Conservation (phyloP, 2,888 invertebrate species). For the Orchesellides sinensis region DNA sequence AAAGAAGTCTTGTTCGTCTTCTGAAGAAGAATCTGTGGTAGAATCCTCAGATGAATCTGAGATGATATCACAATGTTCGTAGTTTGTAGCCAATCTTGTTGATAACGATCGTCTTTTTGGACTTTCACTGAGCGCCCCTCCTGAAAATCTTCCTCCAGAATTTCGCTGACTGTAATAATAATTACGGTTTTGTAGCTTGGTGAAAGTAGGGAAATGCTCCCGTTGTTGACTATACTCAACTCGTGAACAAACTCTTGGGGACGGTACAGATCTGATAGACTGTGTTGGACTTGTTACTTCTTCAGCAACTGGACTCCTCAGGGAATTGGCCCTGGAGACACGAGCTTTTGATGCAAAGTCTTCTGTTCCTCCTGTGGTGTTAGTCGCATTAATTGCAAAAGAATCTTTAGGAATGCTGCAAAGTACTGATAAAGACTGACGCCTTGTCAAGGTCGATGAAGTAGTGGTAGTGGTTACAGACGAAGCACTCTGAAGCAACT, state of each 20-base stretch:
- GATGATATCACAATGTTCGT: conserved; percentile 51
- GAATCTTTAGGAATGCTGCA: conserved; percentile 32
- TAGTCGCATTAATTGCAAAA: conserved; percentile 14
- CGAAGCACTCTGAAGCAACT: conserved; percentile 50
- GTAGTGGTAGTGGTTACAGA: conserved; percentile 8
- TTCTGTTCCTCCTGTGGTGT: conserved; percentile 11
- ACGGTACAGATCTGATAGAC: conserved; percentile 58
- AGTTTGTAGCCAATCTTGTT: conserved; percentile 32
- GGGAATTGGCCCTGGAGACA: conserved; percentile 32
- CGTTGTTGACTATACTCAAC: conserved; percentile 45
- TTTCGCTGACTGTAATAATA: not conserved
- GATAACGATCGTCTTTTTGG: conserved; percentile 31
- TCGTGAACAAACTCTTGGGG: conserved; percentile 53
- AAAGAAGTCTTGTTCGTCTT: conserved; percentile 60
- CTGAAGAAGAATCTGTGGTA: conserved; percentile 27
- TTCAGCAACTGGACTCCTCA: conserved; percentile 48
- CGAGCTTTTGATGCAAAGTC: conserved; percentile 11
- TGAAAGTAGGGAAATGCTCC: conserved; percentile 44
- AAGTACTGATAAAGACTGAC: conserved; percentile 52
- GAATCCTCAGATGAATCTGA: conserved; percentile 53
- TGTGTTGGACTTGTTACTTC: conserved; percentile 53
- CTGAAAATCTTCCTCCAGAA: conserved; percentile 31
- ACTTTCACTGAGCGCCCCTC: conserved; percentile 51
- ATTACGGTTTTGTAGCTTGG: conserved; percentile 17
- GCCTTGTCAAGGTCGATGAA: conserved; percentile 48